phyloP scores from a whole-genome alignment of 1,140 invertebrate genomes.

The Colletes gigas region DNA sequence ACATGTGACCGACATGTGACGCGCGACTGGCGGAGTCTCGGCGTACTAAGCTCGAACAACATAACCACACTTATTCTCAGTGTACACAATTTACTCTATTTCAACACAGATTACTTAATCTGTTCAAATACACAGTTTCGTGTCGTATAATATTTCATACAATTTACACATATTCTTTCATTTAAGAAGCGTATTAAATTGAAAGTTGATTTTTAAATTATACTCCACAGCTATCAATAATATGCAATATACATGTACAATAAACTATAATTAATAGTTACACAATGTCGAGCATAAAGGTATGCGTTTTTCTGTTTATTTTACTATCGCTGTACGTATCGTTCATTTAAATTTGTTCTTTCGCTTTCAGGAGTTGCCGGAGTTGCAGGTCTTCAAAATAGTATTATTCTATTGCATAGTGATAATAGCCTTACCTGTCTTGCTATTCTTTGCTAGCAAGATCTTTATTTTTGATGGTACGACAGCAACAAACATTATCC shows the following conservation, averaged over 20 bases:
- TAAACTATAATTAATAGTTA: not conserved
- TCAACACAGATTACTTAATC: not conserved
- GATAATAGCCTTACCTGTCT: slow-evolving; percentile 77
- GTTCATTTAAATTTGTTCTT: not conserved
- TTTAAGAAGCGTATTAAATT: not conserved
- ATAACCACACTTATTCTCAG: slow-evolving; percentile 32
- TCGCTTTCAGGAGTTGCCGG: slow-evolving; percentile 71
- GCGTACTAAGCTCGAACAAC: slow-evolving; percentile 25
- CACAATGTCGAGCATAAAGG: slow-evolving; percentile 48
- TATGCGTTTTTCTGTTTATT: slow-evolving; percentile 7
- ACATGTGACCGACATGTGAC: slow-evolving; percentile 4
- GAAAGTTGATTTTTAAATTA: slow-evolving; percentile 15
- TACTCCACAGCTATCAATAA: not conserved
- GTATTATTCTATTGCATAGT: slow-evolving; percentile 76
- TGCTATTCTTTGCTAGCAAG: slow-evolving; percentile 78
- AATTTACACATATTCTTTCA: not conserved
- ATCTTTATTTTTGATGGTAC: slow-evolving; percentile 78
- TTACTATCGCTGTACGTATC: not conserved
- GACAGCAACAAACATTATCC: slow-evolving; percentile 1
- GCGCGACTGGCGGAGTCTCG: slow-evolving; percentile 10
- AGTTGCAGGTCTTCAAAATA: slow-evolving; percentile 76
- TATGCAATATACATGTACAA: slow-evolving; percentile 6
- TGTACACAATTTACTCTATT: not conserved
- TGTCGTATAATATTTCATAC: not conserved
- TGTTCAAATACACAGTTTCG: not conserved